Conservation (phyloP, 2,797 vertebrate species). For the Vespertilio murinus region DNA sequence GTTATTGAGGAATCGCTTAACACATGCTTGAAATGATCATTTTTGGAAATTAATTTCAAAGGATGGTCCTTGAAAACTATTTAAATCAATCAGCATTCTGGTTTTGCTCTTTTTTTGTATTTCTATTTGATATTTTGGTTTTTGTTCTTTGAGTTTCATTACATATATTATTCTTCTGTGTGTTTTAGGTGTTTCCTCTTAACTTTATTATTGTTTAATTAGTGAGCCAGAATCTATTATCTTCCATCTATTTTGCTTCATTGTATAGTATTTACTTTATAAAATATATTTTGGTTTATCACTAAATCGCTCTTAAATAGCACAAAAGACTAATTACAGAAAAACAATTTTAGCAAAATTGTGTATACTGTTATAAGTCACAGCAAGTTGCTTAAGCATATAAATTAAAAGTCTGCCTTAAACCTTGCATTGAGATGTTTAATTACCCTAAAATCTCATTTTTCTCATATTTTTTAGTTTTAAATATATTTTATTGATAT, state of each 20-base stretch:
- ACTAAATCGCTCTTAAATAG: not conserved
- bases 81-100: not conserved
- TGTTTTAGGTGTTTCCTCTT: not conserved
- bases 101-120: not conserved
- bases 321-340: not conserved
- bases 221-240: not conserved
- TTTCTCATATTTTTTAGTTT: not conserved
- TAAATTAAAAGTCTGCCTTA: not conserved
- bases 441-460: not conserved
- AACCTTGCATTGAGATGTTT: not conserved
- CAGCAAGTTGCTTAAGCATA: not conserved
- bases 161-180: not conserved
- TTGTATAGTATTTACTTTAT: not conserved
- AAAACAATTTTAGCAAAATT: constrained; percentile 4
- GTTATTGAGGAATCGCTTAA: not conserved
- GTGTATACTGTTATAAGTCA: not conserved
- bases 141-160: not conserved
- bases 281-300: not conserved
- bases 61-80: not conserved
- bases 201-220: not conserved
- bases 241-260: not conserved
- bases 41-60: constrained; percentile 2
- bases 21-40: not conserved
- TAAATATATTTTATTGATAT: too few species aligned
- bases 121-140: not conserved